Evolutionary conservation across 2,888 invertebrate species (phyloP), one percentile per base, ranked within the genome.

Genomic region (Bugula neritina): DNA sequence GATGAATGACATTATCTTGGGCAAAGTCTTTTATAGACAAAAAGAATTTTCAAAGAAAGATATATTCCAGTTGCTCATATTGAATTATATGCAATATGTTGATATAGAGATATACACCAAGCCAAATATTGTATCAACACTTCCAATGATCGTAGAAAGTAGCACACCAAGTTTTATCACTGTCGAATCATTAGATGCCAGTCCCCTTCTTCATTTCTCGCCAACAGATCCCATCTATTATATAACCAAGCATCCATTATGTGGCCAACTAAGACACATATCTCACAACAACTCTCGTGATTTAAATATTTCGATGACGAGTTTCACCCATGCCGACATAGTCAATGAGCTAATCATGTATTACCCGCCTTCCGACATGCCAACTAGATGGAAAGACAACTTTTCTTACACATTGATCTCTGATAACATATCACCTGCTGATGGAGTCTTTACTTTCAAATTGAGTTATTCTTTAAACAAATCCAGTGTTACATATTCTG

Each of bases 321-420:
- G 31, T 2, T 63, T 63, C 63, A 25, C 29, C 5, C 63, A 63
- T n/a, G 13, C 63, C 3, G 63, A 63, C n/a, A 34, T 63, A 2
- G 5, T 27, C 2, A 31, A 63, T 13, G 25, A 63, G 13, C 27
- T 31, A 13, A 27, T 63, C 13, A 27, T 63, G 13, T 63, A 63
- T n/a, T 63, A 63, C 27, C 63, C 63, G 2, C 63, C 63, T 25
- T 5, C 10, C 13, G 2, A 29, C 27, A 3, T 63, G 31, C 63
- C 63, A 25, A 31, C 27, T 2, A 31, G 3, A 31, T 5, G n/a
- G 10, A 31, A 63, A 63, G 63, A 63, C 34, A 63, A 63, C 63
- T 63, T 63, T n/a, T 13, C 63, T 10, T 63, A 63, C 34, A 63
- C 63, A 63, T 31, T 63, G 5, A 31, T 17, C 29, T 63, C 63